Percentiles rank a stretch among this genome's conserved stretches.
Evolutionary conservation across 1,140 invertebrate genomes (phyloP).

Genomic region (Choristoneura fumiferana): DNA sequence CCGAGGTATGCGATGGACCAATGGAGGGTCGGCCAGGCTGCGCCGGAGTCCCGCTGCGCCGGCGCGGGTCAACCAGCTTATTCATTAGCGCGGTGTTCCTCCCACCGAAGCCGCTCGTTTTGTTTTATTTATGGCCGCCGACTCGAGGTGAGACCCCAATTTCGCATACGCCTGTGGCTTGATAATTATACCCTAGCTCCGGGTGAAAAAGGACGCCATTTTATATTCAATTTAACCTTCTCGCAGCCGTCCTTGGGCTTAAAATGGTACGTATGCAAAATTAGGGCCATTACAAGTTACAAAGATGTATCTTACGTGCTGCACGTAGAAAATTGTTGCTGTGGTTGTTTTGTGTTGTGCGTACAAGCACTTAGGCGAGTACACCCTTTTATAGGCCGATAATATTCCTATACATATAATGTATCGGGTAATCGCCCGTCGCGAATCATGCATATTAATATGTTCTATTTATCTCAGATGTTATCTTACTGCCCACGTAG

Average conservation of each 20-base stretch:
- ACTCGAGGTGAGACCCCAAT: constrained; percentile 74
- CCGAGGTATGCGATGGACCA: neutral
- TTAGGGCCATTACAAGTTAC: constrained; percentile 17
- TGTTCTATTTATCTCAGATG: constrained; percentile 16
- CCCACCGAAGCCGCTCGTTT: constrained; percentile 67
- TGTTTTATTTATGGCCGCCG: constrained; percentile 73
- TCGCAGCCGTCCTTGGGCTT: constrained; percentile 12
- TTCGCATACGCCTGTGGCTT: constrained; percentile 68
- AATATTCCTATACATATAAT: constrained; percentile 14
- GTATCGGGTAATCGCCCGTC: constrained; percentile 9
- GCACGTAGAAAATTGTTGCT: constrained; percentile 6
- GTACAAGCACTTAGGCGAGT: neutral
- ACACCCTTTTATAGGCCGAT: constrained; percentile 1
- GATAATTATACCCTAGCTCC: constrained; percentile 72
- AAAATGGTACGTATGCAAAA: constrained; percentile 16
- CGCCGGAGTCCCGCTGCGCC: constrained; percentile 41
- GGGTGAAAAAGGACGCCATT: constrained; percentile 62
- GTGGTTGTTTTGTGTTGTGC: constrained; percentile 10
- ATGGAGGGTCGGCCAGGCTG: neutral
- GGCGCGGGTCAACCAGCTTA: constrained; percentile 57
- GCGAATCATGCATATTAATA: constrained; percentile 19
- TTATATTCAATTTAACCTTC: constrained; percentile 42
- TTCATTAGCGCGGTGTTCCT: constrained; percentile 71
- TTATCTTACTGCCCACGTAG: neutral
- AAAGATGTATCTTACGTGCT: constrained; percentile 3